These are phyloP conservation scores for Mola mola DNA, from an alignment of 2,113 vertebrate genomes.

Conservation along the genomic window DNA sequence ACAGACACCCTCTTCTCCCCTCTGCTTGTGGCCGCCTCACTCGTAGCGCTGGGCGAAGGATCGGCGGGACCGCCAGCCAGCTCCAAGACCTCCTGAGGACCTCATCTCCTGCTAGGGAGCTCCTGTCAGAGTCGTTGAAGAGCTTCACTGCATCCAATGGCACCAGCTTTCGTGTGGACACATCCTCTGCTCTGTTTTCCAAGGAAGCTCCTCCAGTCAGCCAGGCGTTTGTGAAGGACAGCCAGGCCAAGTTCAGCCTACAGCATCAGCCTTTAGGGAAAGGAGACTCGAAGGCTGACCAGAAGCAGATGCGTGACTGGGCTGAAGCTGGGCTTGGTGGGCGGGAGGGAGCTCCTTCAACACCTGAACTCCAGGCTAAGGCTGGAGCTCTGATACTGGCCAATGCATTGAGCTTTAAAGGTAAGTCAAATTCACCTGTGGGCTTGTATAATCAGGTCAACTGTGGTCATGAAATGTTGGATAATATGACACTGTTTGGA, in stretches of 20 bases:
- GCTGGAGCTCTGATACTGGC: conserved; percentile 67
- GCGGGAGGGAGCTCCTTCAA: conserved; percentile 40
- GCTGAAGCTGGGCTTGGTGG: conserved; percentile 57
- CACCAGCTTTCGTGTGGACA: conserved; percentile 57
- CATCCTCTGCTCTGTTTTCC: conserved; percentile 66
- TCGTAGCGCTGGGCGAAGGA: conserved; percentile 49
- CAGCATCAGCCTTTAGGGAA: conserved; percentile 59
- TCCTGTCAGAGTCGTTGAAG: conserved; percentile 38
- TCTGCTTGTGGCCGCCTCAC: conserved; percentile 66
- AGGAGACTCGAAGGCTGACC: conserved; percentile 56
- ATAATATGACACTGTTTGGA: not conserved
- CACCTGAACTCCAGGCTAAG: conserved; percentile 44
- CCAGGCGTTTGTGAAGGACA: conserved; percentile 56
- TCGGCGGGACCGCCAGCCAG: conserved; percentile 67
- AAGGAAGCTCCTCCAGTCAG: conserved; percentile 51
- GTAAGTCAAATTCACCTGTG: conserved; percentile 51
- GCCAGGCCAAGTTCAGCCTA: conserved; percentile 48
- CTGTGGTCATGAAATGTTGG: not conserved
- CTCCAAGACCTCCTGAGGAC: conserved; percentile 58
- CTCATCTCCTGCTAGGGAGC: conserved; percentile 3
- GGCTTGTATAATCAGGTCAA: too few relatives aligned
- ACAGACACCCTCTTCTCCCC: conserved; percentile 70
- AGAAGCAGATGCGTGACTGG: conserved; percentile 66
- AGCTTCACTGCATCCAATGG: conserved; percentile 47
- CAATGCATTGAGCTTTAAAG: conserved; percentile 73